Conservation (phyloP, 2,113 vertebrate species). For the Austrofundulus limnaeus region DNA sequence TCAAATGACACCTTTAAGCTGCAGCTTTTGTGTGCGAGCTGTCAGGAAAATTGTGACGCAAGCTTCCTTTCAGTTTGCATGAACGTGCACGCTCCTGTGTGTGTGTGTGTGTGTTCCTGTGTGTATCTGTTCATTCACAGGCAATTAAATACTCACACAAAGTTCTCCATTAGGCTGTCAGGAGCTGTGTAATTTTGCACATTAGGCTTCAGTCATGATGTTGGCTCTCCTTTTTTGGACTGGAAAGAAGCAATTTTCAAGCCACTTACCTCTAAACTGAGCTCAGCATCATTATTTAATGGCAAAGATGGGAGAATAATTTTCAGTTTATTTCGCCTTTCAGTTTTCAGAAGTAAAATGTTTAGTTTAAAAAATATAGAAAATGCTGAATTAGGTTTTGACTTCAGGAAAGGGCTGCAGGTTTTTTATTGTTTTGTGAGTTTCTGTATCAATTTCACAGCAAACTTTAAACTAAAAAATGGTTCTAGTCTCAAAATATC, state of each 20-base stretch:
- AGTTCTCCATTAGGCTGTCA: constrained; percentile 26
- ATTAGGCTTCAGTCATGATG: constrained; percentile 18
- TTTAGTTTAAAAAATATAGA: not conserved
- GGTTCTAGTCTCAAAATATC: too few relatives aligned
- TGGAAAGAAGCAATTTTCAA: constrained; percentile 20
- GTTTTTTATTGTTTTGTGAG: too few relatives aligned
- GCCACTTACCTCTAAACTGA: constrained; percentile 8
- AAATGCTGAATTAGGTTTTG: too few relatives aligned
- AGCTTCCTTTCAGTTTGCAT: not conserved
- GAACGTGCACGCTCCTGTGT: not conserved
- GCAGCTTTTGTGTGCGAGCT: not conserved
- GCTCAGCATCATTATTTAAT: not conserved
- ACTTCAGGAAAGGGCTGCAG: too few relatives aligned
- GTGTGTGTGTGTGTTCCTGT: not conserved
- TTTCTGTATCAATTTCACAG: too few relatives aligned
- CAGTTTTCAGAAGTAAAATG: not conserved
- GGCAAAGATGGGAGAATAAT: not conserved
- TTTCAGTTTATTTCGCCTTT: not conserved
- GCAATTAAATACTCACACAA: constrained; percentile 20
- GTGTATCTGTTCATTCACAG: not conserved
- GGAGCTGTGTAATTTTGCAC: constrained; percentile 17
- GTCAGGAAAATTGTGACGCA: not conserved
- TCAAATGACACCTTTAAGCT: not conserved
- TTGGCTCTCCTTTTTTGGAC: constrained; percentile 8
- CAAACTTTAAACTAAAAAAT: too few relatives aligned